A percentile compares a stretch with the other conserved stretches of the same genome.
These are phyloP conservation scores for Meiosimyza platycephala DNA, from an alignment of 2,888 invertebrate genomes.

Conservation along the genomic window DNA sequence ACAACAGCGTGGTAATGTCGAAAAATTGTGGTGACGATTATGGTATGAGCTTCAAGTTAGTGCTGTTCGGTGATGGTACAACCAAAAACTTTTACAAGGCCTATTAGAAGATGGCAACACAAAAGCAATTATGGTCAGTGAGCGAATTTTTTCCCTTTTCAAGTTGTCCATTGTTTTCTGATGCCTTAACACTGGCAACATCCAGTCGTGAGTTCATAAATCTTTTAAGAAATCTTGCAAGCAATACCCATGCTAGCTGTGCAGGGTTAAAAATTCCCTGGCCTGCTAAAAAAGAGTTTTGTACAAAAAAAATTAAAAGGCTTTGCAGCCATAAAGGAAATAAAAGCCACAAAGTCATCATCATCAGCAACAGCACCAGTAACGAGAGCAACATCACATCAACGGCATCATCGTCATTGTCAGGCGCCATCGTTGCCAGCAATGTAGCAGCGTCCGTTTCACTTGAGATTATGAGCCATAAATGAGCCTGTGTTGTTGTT, in stretches of 20 bases:
- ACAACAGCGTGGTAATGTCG: too few species aligned
- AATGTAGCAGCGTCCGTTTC: background rate
- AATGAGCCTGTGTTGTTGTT: constrained; percentile 14
- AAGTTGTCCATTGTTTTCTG: too few species aligned
- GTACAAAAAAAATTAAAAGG: constrained; percentile 24
- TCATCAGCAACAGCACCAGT: constrained; percentile 17
- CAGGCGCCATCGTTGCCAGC: background rate
- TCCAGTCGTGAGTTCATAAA: too few species aligned
- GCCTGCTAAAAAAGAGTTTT: constrained; percentile 5
- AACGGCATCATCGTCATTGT: background rate
- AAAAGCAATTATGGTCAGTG: constrained; percentile 44
- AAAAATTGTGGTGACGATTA: too few species aligned
- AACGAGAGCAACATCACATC: background rate
- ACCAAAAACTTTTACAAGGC: constrained; percentile 34
- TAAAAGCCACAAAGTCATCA: constrained; percentile 31
- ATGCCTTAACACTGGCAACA: too few species aligned
- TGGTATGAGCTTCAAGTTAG: background rate
- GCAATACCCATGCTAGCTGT: background rate
- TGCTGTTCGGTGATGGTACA: background rate
- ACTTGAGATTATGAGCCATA: constrained; percentile 30
- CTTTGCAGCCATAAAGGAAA: constrained; percentile 20
- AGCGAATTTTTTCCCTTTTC: background rate
- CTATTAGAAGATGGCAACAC: constrained; percentile 37
- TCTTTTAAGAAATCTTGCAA: background rate
- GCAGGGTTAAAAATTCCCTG: too few species aligned